A percentile compares a stretch with the other conserved stretches of the same genome.
Conservation (phyloP, 2,888 invertebrate genomes). For the Aelia acuminata region DNA sequence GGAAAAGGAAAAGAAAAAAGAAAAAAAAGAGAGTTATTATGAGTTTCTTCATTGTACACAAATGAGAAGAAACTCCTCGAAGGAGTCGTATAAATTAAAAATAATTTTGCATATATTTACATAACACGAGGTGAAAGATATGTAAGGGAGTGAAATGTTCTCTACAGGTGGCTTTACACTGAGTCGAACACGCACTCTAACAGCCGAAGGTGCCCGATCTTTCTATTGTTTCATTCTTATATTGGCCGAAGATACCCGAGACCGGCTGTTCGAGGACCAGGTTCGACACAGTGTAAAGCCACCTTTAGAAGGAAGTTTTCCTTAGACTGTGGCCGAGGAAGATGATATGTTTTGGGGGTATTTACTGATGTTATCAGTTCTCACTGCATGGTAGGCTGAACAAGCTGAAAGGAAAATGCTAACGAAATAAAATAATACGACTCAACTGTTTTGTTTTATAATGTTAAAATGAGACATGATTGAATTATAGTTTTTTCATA, state of each 20-base stretch:
- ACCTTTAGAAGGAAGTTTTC: background rate
- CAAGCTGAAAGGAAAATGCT: background rate
- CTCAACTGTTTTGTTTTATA: too few relatives aligned
- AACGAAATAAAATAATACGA: background rate
- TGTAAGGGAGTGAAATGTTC: background rate
- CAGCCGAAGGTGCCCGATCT: too few relatives aligned
- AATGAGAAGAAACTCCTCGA: conserved; percentile 31
- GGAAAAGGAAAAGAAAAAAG: too few relatives aligned
- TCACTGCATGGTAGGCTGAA: background rate
- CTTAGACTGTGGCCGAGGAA: background rate
- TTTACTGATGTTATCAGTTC: background rate
- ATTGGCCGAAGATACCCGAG: too few relatives aligned
- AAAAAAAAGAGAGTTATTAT: conserved; percentile 9
- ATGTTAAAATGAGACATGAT: too few relatives aligned
- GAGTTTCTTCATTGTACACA: conserved; percentile 43
- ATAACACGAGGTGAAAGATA: conserved; percentile 17
- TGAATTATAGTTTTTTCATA: too few relatives aligned
- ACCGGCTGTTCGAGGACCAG: too few relatives aligned
- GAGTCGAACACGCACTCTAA: too few relatives aligned
- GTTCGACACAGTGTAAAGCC: too few relatives aligned
- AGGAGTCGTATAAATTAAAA: conserved; percentile 22
- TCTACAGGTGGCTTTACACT: too few relatives aligned
- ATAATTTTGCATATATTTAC: conserved; percentile 34
- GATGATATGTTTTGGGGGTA: background rate
- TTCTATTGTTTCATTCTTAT: too few relatives aligned